A percentile compares a stretch with the other conserved stretches of the same genome.
phyloP scores from a whole-genome alignment of 2,888 invertebrate species.

The Leucania comma region DNA sequence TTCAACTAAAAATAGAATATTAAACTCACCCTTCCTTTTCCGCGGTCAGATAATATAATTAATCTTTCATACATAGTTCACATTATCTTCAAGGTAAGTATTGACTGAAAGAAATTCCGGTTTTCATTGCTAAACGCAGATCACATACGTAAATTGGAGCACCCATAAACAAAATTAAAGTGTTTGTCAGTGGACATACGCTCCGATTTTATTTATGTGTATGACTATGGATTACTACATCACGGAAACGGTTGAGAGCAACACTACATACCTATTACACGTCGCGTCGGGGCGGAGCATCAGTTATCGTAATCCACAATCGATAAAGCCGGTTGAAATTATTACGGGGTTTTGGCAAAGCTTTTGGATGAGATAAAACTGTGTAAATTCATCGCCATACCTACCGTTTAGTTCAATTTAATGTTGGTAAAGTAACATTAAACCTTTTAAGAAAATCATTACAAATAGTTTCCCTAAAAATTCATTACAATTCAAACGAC shows the following conservation, averaged over 20 bases:
- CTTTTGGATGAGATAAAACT: constrained; percentile 18
- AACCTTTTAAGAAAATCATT: neutral
- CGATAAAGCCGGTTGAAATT: constrained; percentile 21
- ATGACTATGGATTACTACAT: constrained; percentile 45
- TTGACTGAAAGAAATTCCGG: constrained; percentile 32
- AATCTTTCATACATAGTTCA: constrained; percentile 2
- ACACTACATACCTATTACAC: constrained; percentile 25
- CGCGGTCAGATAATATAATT: constrained; percentile 7
- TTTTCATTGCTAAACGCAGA: constrained; percentile 37
- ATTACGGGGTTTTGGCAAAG: constrained; percentile 14
- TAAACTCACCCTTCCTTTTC: neutral
- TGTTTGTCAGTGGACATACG: constrained; percentile 50
- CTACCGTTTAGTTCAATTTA: neutral
- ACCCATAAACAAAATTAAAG: constrained; percentile 48
- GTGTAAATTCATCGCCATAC: neutral
- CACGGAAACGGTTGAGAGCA: constrained; percentile 36
- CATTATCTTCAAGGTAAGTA: constrained; percentile 18
- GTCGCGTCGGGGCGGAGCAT: neutral
- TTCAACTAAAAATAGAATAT: constrained; percentile 4
- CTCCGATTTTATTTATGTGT: constrained; percentile 48
- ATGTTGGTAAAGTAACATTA: neutral
- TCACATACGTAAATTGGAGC: constrained; percentile 27
- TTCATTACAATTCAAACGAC: constrained; percentile 19
- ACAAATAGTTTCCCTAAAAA: constrained; percentile 13
- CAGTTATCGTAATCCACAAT: constrained; percentile 26